Evolutionary conservation across 2,888 invertebrate genomes (phyloP).

Genomic region (Athripsodes cinereus): DNA sequence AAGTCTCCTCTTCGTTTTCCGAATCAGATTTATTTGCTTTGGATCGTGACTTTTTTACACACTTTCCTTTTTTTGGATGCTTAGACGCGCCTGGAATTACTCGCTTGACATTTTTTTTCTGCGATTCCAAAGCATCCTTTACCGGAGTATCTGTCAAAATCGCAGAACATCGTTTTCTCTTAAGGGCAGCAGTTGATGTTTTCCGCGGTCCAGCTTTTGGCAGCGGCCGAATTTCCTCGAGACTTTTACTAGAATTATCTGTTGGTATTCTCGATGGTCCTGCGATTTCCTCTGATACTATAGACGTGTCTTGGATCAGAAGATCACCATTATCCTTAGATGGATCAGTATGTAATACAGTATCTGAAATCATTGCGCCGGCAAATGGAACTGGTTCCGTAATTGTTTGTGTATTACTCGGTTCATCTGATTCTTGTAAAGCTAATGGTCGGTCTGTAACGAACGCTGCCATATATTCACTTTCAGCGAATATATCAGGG

Average conservation of each 20-base stretch:
- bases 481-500: conserved; percentile 14
- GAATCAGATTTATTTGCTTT: conserved; percentile 9
- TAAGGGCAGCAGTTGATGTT: conserved; percentile 13
- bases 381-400: conserved; percentile 5
- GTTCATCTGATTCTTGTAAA: conserved; percentile 4
- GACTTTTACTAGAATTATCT: conserved; percentile 2
- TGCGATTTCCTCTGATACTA: conserved; percentile 4
- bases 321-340: conserved; percentile 1
- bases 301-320: background rate
- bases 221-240: conserved; percentile 17
- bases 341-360: conserved; percentile 1
- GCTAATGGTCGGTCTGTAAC: conserved; percentile 12
- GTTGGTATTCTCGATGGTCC: conserved; percentile 6
- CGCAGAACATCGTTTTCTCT: conserved; percentile 20
- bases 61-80: conserved; percentile 3
- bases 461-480: conserved; percentile 12
- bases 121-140: conserved; percentile 20
- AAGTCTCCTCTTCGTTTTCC: conserved; percentile 13
- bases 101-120: conserved; percentile 10
- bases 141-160: conserved; percentile 27
- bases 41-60: conserved; percentile 12
- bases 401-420: background rate
- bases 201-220: conserved; percentile 22
- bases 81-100: conserved; percentile 4
- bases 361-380: background rate